Base-by-base conservation (phyloP, 2,888 invertebrate species). In the Rotaria socialis region DNA sequence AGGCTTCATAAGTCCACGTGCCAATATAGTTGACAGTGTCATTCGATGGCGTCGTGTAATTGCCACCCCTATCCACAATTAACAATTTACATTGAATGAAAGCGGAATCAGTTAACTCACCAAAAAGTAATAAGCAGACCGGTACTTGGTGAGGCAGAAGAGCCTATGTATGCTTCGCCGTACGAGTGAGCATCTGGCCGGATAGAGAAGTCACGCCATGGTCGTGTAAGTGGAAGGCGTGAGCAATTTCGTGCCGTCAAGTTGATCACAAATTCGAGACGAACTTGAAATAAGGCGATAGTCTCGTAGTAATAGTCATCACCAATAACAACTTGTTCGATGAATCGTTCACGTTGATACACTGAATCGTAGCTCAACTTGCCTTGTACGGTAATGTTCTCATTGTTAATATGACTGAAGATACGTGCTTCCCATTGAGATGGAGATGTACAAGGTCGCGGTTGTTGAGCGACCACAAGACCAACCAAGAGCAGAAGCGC, bases 151-250 rank as follows among this genome's bases (percentile, higher is more conserved):
- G 58, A 43, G n/a, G 84, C 60, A 47, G 85, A 85, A 43, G 87
- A 84, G 24, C 87, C 87, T 24, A 87, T 60, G 24, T 87, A 87
- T 11, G 87, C 85, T 74, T 84, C 87, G 2, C 87, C 87, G 43
- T 41, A 27, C 41, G 85, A 56, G 6, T n/a, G 80, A 6, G 87
- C 87, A 27, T 87, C 85, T 7, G 85, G 8, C 84, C 80, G 85
- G n/a, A 87, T 55, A 55, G 85, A 85, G 58, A 85, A 87, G 35
- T 87, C 85, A 85, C 85, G 80, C 85, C 85, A 87, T 84, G 85
- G 60, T 60, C 60, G 56, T 56, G 50, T 24, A 85, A 75, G 75
- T 47, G 5, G 50, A 35, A 85, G 16, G 10, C 85, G 85, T 74
- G 50, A 47, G 27, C 87, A 87, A 19, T 85, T 52, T 24, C 75